A percentile compares a stretch with the other conserved stretches of the same genome.
Conservation (phyloP, 2,888 invertebrate genomes). For the Xylota segnis region DNA sequence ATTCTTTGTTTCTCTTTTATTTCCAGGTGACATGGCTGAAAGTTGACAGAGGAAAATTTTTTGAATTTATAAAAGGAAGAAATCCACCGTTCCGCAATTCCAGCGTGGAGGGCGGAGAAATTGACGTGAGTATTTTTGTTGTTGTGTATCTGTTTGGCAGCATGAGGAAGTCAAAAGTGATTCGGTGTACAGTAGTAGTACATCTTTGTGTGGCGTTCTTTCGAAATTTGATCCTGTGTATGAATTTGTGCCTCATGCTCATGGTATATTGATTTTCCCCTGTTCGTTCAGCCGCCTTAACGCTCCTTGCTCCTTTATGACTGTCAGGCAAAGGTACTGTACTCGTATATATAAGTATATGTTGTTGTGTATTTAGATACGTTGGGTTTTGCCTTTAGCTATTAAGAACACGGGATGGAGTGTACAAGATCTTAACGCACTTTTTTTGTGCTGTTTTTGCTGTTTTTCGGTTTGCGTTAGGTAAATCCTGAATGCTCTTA, state of each 20-base stretch:
- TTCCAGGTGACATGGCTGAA: constrained; percentile 85
- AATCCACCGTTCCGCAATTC: constrained; percentile 90
- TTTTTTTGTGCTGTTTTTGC: constrained; percentile 28
- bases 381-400: constrained; percentile 56
- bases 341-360: too few species aligned
- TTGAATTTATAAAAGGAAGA: constrained; percentile 91
- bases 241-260: constrained; percentile 29
- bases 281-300: constrained; percentile 42
- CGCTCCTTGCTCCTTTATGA: constrained; percentile 31
- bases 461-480: constrained; percentile 33
- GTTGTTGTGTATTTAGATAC: constrained; percentile 57
- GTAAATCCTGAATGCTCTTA: constrained; percentile 67
- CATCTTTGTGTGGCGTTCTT: constrained; percentile 32
- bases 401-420: constrained; percentile 48
- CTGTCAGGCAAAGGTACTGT: constrained; percentile 41
- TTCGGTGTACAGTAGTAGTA: constrained; percentile 34
- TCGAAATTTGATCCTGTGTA: constrained; percentile 40
- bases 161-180: constrained; percentile 50
- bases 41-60: constrained; percentile 88
- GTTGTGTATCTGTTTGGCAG: constrained; percentile 23
- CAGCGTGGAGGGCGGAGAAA: constrained; percentile 89
- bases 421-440: constrained; percentile 48
- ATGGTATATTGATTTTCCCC: constrained; percentile 57
- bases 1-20: constrained; percentile 31
- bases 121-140: constrained; percentile 88